phyloP scores from a whole-genome alignment of 2,797 vertebrate genomes.

The Garrulus glandarius region DNA sequence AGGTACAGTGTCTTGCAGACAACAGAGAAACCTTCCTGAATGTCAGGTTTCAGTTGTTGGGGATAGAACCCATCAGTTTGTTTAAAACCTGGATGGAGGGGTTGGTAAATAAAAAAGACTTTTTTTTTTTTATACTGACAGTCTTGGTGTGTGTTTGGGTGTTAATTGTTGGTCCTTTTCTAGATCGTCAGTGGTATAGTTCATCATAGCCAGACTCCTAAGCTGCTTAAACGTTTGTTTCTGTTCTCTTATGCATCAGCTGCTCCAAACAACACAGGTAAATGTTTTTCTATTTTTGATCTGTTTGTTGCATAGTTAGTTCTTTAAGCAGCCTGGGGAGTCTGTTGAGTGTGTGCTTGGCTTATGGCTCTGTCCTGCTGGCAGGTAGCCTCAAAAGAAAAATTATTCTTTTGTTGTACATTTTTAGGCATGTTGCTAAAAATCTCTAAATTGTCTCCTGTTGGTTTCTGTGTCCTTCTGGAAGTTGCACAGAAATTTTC shows the following conservation, averaged over 20 bases:
- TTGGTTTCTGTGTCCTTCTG: not conserved
- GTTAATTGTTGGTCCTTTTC: conserved; percentile 56
- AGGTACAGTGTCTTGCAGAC: not conserved
- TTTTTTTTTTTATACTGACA: not conserved
- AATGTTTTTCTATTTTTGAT: not conserved
- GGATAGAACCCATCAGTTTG: not conserved
- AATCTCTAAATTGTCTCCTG: not conserved
- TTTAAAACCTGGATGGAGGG: not conserved
- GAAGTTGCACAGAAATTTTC: not conserved
- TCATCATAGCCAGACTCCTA: conserved; percentile 84
- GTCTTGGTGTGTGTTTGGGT: not conserved
- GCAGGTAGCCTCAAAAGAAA: not conserved
- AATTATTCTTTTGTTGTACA: not conserved
- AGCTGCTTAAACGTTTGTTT: conserved; percentile 85
- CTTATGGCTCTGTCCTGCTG: not conserved
- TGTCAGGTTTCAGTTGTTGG: not conserved
- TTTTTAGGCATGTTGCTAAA: not conserved
- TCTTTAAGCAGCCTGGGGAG: not conserved
- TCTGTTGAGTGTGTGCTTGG: not conserved
- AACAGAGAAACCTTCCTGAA: not conserved
- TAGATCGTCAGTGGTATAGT: conserved; percentile 88
- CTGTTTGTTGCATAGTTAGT: not conserved
- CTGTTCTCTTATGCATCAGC: conserved; percentile 83
- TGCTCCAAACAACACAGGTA: conserved; percentile 66
- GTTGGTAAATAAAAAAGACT: not conserved